Base-by-base conservation (phyloP, 2,797 vertebrate genomes). In the Oreortyx pictus region DNA sequence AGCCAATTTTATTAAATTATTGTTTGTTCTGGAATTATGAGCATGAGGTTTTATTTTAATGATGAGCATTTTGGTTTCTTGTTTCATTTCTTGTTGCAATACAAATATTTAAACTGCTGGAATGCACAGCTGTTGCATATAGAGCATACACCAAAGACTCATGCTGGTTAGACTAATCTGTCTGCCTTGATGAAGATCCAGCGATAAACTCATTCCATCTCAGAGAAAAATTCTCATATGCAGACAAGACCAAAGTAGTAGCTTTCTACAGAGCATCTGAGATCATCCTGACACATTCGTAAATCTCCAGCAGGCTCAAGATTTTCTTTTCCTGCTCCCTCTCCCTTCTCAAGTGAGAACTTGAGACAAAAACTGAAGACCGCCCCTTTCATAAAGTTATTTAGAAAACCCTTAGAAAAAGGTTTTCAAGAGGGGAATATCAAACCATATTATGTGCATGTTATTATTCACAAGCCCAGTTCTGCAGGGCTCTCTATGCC, bases 1-100 rank as follows among this genome's bases (percentile, higher is more conserved):
- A 81, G 6, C 2, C 70, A 78, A 83, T 70, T 66, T 92, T 86
- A 89, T 88, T 88, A 83, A 75, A 88, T 47, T 82, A 56, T 62
- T 91, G 50, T 82, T 96, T 92, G 70, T 47, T 86, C 64, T 88
- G 24, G 47, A 84, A 27, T 81, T 76, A 81, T 15, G 17, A 76
- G 24, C 10, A 16, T 22, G 43, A 5, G 10, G 6, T 57, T 95
- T 95, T 94, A 83, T 92, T 93, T 83, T 71, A 70, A 27, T 44
- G 54, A 73, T 18, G 43, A 4, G 13, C 25, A 56, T 31, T 88
- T 68, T 59, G 39, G 18, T 70, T 93, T 92, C 80, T 87, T 39
- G 0, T 70, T 89, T 93, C 23, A 66, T 81, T 88, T 88, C 73
- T 94, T 76, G 85, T 33, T 39, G 37, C 50, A 50, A 59, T 20